A percentile compares a stretch with the other conserved stretches of the same genome.
Evolutionary conservation across 2,113 vertebrate genomes (phyloP).

Genomic region (Poicephalus meyeri): DNA sequence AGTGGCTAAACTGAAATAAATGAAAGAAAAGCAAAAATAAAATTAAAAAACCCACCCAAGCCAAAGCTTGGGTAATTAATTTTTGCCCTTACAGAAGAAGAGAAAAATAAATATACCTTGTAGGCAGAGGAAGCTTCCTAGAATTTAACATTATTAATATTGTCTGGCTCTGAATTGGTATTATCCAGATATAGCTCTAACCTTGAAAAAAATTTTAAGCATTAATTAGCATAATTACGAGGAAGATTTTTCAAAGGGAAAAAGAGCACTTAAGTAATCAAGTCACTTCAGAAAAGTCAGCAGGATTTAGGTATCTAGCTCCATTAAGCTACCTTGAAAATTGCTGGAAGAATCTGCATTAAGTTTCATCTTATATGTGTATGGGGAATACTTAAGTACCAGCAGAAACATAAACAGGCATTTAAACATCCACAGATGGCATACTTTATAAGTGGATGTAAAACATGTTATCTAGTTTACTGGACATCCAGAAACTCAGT

Average conservation of each 20-base stretch:
- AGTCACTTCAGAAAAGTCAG: neutral
- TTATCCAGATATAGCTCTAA: neutral
- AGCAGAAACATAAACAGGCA: neutral
- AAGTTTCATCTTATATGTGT: neutral
- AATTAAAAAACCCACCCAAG: neutral
- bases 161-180: neutral
- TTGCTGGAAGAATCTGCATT: neutral
- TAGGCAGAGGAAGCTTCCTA: neutral
- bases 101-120: neutral
- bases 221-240: constrained; percentile 10
- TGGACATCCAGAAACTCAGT: neutral
- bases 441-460: neutral
- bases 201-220: neutral
- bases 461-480: neutral
- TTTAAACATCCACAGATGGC: neutral
- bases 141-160: neutral
- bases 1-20: neutral
- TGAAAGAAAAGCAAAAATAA: neutral
- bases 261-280: constrained; percentile 4
- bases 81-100: neutral
- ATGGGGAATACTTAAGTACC: neutral
- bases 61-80: neutral
- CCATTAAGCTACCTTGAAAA: neutral
- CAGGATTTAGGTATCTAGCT: neutral
- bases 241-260: neutral